Percentiles rank a stretch among this genome's conserved stretches.
phyloP scores from a whole-genome alignment of 2,888 invertebrate genomes.

The Sinopyrophorus schimmeli region DNA sequence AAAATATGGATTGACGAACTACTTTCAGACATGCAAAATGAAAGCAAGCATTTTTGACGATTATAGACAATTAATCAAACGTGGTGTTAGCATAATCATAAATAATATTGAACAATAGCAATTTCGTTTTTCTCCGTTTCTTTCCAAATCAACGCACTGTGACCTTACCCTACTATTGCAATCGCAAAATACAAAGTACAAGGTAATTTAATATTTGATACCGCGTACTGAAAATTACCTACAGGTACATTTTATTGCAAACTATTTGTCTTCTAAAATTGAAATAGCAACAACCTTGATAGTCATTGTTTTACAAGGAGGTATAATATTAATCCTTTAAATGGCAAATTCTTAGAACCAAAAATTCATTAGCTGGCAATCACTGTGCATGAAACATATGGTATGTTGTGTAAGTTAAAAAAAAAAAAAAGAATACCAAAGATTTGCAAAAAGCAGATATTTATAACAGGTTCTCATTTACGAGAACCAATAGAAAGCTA shows the following conservation, averaged over 20 bases:
- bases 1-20: no score
- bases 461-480: background rate
- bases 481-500: background rate
- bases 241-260: background rate
- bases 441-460: no score
- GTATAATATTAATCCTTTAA: background rate
- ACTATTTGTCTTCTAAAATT: slow-evolving; percentile 4
- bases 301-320: slow-evolving; percentile 10
- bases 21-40: no score
- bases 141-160: background rate
- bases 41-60: no score
- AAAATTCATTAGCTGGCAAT: background rate
- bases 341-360: background rate
- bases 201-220: slow-evolving; percentile 3
- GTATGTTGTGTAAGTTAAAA: slow-evolving; percentile 6
- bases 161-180: slow-evolving; percentile 4
- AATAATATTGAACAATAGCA: background rate
- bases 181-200: slow-evolving; percentile 6
- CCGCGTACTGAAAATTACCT: slow-evolving; percentile 9
- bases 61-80: no score
- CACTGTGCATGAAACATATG: background rate
- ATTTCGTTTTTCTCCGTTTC: background rate
- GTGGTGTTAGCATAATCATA: background rate
- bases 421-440: no score
- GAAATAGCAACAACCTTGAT: slow-evolving; percentile 7